Evolutionary conservation across 2,113 vertebrate species (phyloP).

Genomic region (Colinus virginianus): DNA sequence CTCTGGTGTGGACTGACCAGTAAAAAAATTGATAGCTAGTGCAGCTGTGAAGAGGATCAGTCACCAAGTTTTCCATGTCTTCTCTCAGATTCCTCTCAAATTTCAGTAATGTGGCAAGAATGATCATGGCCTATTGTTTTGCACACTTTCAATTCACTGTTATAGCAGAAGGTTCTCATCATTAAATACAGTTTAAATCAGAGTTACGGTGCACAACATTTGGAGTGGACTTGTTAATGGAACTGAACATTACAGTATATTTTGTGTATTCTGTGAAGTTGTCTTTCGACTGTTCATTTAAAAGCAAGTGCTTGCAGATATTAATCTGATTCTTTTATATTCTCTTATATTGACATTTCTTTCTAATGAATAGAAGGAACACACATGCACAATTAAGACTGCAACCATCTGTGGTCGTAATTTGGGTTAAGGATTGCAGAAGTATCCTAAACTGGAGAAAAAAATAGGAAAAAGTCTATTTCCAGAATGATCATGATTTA

Average conservation of each 20-base stretch:
- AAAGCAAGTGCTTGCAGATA: neutral
- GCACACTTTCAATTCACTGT: neutral
- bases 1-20: neutral
- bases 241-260: neutral
- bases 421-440: neutral
- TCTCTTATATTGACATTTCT: slow-evolving; percentile 8
- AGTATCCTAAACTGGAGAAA: neutral
- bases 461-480: neutral
- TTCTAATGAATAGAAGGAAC: slow-evolving; percentile 1
- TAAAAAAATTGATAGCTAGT: neutral
- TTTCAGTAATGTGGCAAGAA: neutral
- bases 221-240: neutral
- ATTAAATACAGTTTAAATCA: neutral
- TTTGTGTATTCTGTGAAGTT: neutral
- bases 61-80: neutral
- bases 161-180: neutral
- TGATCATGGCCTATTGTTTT: neutral
- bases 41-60: neutral
- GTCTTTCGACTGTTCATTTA: neutral
- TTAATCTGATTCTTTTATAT: slow-evolving; percentile 9
- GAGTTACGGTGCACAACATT: neutral
- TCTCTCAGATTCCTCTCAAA: neutral
- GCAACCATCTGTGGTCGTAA: neutral
- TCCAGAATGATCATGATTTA: neutral
- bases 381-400: too few relatives aligned